Conservation (phyloP, 1,140 invertebrate genomes). For the Dufourea novaeangliae region DNA sequence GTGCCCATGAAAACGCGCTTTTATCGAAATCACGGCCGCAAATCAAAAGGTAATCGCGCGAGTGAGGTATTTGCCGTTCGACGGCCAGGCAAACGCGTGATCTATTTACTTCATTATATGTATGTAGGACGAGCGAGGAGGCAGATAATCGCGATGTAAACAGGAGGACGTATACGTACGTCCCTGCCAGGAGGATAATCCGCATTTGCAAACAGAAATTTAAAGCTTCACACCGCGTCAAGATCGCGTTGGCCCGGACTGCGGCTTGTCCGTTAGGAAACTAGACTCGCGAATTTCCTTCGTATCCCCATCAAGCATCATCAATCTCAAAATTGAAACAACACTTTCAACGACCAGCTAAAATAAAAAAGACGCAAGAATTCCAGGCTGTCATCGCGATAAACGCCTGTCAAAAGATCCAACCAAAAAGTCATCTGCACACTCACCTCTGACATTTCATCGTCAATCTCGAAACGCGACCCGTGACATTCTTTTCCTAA, state of each 20-base stretch:
- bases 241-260: background rate
- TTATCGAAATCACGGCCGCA: background rate
- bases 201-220: slow-evolving; percentile 57
- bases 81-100: slow-evolving; percentile 27
- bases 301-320: too few relatives aligned
- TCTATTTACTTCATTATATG: slow-evolving; percentile 50
- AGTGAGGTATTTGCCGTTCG: slow-evolving; percentile 10
- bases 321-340: too few relatives aligned
- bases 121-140: slow-evolving; percentile 27
- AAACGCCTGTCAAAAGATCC: background rate
- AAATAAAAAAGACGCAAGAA: too few relatives aligned
- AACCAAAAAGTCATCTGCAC: background rate
- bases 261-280: background rate
- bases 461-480: slow-evolving; percentile 1
- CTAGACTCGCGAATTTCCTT: background rate
- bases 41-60: slow-evolving; percentile 21
- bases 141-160: slow-evolving; percentile 45
- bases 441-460: slow-evolving; percentile 10
- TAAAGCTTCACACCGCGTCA: slow-evolving; percentile 13
- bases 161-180: slow-evolving; percentile 24
- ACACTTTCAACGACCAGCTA: too few relatives aligned
- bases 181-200: slow-evolving; percentile 41
- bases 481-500: background rate
- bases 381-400: too few relatives aligned
- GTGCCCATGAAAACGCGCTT: background rate